Conservation (phyloP, 2,888 invertebrate species). For the Empis livida region DNA sequence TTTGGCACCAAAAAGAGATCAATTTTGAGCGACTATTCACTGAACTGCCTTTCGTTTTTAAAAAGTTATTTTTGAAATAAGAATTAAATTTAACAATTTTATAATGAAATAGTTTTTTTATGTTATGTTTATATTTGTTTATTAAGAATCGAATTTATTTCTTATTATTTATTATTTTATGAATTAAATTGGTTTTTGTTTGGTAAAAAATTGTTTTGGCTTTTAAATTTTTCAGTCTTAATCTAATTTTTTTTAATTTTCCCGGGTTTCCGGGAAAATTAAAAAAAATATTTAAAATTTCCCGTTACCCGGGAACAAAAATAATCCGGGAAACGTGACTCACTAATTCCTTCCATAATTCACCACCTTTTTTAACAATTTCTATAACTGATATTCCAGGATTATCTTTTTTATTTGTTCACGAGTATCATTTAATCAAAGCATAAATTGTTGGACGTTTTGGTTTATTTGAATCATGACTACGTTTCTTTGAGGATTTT, state of each 20-base stretch:
- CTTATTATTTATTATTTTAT: too few species aligned
- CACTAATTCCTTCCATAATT: slow-evolving; percentile 70
- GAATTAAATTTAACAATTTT: too few species aligned
- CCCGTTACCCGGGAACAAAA: not conserved
- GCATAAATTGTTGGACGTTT: slow-evolving; percentile 84
- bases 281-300: not conserved
- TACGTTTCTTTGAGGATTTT: slow-evolving; percentile 48
- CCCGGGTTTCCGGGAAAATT: not conserved
- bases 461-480: slow-evolving; percentile 71
- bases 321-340: not conserved
- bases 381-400: slow-evolving; percentile 89
- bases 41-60: not conserved
- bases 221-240: too few species aligned
- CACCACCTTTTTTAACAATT: slow-evolving; percentile 86
- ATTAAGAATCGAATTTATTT: too few species aligned
- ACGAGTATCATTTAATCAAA: slow-evolving; percentile 83
- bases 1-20: not conserved
- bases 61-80: not conserved
- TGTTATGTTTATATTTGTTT: too few species aligned
- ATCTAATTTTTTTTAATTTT: too few species aligned
- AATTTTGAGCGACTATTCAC: not conserved
- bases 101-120: too few species aligned
- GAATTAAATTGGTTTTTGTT: too few species aligned
- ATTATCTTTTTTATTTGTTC: slow-evolving; percentile 76
- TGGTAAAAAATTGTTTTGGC: too few species aligned